These are phyloP conservation scores for Rhaphigaster nebulosa DNA, from an alignment of 2,888 invertebrate genomes.

Conservation along the genomic window DNA sequence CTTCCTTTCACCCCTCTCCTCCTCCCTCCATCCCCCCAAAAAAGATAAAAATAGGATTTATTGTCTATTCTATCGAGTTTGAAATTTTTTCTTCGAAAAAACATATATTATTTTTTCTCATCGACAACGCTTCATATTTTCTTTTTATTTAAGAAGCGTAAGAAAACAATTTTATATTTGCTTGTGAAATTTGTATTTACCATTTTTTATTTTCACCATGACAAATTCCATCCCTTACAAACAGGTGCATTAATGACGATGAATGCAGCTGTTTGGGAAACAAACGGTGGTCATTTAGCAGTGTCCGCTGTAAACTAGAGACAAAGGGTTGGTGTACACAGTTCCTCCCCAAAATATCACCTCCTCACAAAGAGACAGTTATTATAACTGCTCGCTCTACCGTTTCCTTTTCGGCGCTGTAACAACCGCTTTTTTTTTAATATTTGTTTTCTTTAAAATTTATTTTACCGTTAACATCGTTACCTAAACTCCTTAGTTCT, in stretches of 20 bases:
- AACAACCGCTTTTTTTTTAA: neutral
- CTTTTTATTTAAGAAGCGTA: too few species aligned
- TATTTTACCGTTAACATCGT: neutral
- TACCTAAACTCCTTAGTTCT: neutral
- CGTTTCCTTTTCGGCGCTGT: neutral
- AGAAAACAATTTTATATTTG: too few species aligned
- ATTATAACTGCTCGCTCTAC: slow-evolving; percentile 17
- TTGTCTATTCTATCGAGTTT: too few species aligned
- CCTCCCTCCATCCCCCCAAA: too few species aligned
- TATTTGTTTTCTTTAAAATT: neutral
- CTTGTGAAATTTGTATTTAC: too few species aligned
- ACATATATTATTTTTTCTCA: too few species aligned
- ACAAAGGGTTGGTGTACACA: neutral
- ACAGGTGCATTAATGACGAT: neutral
- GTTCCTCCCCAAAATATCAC: neutral
- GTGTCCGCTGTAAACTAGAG: neutral
- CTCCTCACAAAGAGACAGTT: neutral
- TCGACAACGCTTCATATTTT: too few species aligned
- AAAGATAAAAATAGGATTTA: too few species aligned
- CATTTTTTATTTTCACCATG: too few species aligned
- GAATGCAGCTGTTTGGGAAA: neutral
- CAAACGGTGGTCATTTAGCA: neutral
- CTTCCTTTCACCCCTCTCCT: too few species aligned
- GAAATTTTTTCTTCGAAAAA: too few species aligned
- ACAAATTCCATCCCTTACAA: too few species aligned